Evolutionary conservation across 2,888 invertebrate species (phyloP), one percentile per base, ranked within the genome.

Genomic region (Hemithea aestivaria): DNA sequence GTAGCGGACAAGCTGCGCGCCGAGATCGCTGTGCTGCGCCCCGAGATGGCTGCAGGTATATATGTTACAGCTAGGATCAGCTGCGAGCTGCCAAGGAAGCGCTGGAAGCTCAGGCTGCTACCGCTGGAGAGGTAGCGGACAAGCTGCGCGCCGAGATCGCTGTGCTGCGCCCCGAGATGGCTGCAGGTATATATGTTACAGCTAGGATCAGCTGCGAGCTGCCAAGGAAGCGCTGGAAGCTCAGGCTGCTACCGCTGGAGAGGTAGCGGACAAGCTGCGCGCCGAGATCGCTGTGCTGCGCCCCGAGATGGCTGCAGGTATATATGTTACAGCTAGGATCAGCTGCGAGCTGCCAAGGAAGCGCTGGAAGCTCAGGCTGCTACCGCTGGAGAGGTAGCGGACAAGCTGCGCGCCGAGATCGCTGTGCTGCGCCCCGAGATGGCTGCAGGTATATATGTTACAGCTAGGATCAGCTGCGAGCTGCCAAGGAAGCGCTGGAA

Each of bases 381-480:
- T 40, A 76, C 82, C 10, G 75, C 82, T 0, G 89, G 89, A 7
- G 49, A 45, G 1, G 89, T 89, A 56, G 56, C 90, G 33, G 80
- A 76, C 31, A 79, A 88, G 48, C 60, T 82, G 8, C 54, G 85
- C 6, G 45, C 76, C 24, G 89, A 90, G 55, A 49, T 90, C 11
- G 76, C 77, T 30, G 88, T 88, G 57, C 66, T 90, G 7, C 67
- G 89, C 5, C 47, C 34, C 0, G 91, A 91, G 54, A 61, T 90
- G 43, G 74, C 87, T 21, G 71, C 81, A 29, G 88, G 84, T 84
- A 22, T 51, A 63, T 25, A 6, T 6, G 5, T 42, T 26, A n/a
- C n/a, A n/a, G n/a, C n/a, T n/a, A n/a, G n/a, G n/a, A n/a, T n/a
- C n/a, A n/a, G n/a, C n/a, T n/a, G n/a, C n/a, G n/a, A n/a, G n/a